A percentile compares a stretch with the other conserved stretches of the same genome.
These are phyloP conservation scores for Eupsilia transversa DNA, from an alignment of 2,888 invertebrate species.

Conservation along the genomic window DNA sequence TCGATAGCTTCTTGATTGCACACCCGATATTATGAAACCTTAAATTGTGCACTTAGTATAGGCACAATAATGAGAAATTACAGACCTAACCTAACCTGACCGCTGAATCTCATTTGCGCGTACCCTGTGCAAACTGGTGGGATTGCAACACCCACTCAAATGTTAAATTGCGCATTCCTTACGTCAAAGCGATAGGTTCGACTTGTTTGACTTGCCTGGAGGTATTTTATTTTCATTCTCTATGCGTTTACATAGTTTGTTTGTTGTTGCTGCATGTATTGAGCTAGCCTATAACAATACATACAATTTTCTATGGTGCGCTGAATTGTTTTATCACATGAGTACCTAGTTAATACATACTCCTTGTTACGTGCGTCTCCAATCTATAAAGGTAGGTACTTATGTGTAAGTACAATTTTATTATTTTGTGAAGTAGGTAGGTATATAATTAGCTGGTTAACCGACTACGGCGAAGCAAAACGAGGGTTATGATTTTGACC, in stretches of 20 bases:
- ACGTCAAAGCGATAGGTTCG: conserved; percentile 66
- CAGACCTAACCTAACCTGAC: conserved; percentile 51
- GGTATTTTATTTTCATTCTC: conserved; percentile 58
- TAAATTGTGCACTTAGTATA: conserved; percentile 20
- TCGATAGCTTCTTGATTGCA: conserved; percentile 31
- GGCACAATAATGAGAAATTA: conserved; percentile 49
- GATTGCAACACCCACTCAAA: conserved; percentile 67
- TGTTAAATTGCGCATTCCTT: conserved; percentile 74
- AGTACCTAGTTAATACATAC: not conserved
- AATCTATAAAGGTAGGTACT: not conserved
- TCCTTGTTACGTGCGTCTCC: not conserved
- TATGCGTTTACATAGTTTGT: conserved; percentile 40
- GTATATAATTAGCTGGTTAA: not conserved
- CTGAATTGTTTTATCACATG: conserved; percentile 36
- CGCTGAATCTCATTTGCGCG: conserved; percentile 58
- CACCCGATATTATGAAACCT: conserved; percentile 36
- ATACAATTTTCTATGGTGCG: conserved; percentile 38
- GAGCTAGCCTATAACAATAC: conserved; percentile 33
- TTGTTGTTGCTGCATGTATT: conserved; percentile 49
- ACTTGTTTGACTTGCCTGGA: conserved; percentile 50
- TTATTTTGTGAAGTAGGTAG: conserved; percentile 14
- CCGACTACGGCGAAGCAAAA: too few species aligned
- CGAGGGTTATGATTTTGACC: too few species aligned
- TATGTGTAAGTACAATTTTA: not conserved
- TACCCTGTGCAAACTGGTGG: conserved; percentile 36